Base-by-base conservation (phyloP, 2,797 vertebrate species). In the Eulemur mongoz region DNA sequence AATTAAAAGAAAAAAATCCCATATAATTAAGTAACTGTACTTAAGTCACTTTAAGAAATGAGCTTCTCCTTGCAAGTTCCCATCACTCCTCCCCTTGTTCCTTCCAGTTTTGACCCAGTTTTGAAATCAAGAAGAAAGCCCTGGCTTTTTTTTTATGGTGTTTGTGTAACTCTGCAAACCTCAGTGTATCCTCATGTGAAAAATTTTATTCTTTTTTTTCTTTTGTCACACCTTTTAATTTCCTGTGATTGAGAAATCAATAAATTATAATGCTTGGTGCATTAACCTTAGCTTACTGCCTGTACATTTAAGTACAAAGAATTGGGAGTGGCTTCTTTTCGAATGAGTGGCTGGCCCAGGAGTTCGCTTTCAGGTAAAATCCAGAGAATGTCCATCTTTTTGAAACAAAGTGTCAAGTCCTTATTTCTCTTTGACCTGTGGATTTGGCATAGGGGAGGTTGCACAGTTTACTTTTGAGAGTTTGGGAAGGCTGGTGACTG, bases 61-160 rank as follows among this genome's bases (percentile, higher is more conserved):
- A 91, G 38, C 48, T 91, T 72, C 70, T 93, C 30, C 40, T 73
- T 91, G 48, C 32, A 78, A 65, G 35, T 17, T 59, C 73, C 52
- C 11, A 4, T 73, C 73, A 89, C 48, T 63, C 57, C 65, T 93
- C 30, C 38, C 59, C 86, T 78, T 81, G 50, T 83, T 83, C 35
- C 35, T 80, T 92, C 63, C 48, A 95, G 84, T 93, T 95, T 96
- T 97, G 92, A 95, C 92, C 95, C 94, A 91, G 38, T 97, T 96
- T 97, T 95, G 92, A 95, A 96, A 94, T 91, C 15, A 63, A 91
- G 90, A 95, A 89, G 78, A 83, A 93, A 91, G 23, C 57, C 50
- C 2, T 52, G 38, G 43, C 69, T 83, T 97, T 96, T 95, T 72
- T 43, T 43, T 59, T 63, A 91, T 90, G 35, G 32, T 79, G 14